A percentile compares a stretch with the other conserved stretches of the same genome.
These are phyloP conservation scores for Atrichornis clamosus DNA, from an alignment of 2,113 vertebrate genomes.

Conservation along the genomic window DNA sequence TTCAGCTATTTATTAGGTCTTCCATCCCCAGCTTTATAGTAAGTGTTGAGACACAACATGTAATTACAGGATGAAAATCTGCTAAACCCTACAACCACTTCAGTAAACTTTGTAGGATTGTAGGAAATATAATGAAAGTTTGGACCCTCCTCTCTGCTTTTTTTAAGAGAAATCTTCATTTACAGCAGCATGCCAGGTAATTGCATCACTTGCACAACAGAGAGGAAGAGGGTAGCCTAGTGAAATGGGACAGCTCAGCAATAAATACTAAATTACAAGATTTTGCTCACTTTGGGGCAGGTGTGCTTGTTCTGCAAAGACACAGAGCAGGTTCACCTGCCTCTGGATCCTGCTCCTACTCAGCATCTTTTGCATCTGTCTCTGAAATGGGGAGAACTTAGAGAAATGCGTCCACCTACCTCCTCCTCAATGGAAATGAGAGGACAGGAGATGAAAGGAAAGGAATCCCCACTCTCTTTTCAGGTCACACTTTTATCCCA, in stretches of 20 bases:
- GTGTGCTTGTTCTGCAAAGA: neutral
- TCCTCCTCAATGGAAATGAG: neutral
- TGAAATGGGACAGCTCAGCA: neutral
- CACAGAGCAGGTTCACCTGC: neutral
- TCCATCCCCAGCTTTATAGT: neutral
- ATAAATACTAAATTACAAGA: neutral
- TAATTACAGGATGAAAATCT: slow-evolving; percentile 6
- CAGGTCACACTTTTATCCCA: neutral
- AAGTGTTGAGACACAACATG: neutral
- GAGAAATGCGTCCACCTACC: neutral
- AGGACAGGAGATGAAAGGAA: neutral
- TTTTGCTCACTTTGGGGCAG: neutral
- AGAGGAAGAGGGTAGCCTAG: neutral
- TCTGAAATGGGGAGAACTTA: neutral
- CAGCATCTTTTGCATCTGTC: neutral
- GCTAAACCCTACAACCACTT: neutral
- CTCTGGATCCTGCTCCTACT: neutral
- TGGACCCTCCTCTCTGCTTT: neutral
- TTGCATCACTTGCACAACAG: neutral
- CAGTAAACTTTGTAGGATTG: neutral
- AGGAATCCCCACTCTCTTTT: neutral
- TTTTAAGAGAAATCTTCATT: neutral
- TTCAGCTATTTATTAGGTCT: neutral
- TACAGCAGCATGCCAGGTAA: neutral
- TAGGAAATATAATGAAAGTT: neutral